A percentile compares a stretch with the other conserved stretches of the same genome.
phyloP scores from a whole-genome alignment of 2,888 invertebrate species.

The Notocelia uddmanniana region DNA sequence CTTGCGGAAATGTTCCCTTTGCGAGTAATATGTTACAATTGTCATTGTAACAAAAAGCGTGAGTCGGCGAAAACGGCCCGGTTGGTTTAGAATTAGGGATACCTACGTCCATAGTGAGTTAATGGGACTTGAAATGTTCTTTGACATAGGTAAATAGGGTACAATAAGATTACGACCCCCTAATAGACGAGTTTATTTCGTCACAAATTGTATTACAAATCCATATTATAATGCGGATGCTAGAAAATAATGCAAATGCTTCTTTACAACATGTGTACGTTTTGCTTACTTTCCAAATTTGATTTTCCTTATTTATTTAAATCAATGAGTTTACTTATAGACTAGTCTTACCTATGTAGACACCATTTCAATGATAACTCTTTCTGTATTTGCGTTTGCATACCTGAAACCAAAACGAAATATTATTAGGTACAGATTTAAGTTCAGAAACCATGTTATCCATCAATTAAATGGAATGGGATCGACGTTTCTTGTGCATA shows the following conservation, averaged over 20 bases:
- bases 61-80: constrained; percentile 24
- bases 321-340: too few species aligned
- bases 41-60: constrained; percentile 32
- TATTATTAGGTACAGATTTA: background rate
- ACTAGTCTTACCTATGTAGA: background rate
- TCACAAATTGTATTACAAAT: background rate
- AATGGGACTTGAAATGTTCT: constrained; percentile 42
- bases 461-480: too few species aligned
- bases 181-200: constrained; percentile 10
- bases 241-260: background rate
- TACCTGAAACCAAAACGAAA: constrained; percentile 20
- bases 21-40: constrained; percentile 30
- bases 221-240: background rate
- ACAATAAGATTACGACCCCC: constrained; percentile 23
- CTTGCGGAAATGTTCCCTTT: constrained; percentile 27
- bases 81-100: constrained; percentile 20
- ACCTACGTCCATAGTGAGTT: constrained; percentile 25
- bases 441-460: too few species aligned
- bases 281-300: background rate
- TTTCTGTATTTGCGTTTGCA: background rate
- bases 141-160: constrained; percentile 31
- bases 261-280: background rate
- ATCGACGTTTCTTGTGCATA: too few species aligned
- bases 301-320: too few species aligned
- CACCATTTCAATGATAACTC: background rate